Percentiles rank a stretch among this genome's conserved stretches.
Conservation (phyloP, 2,888 invertebrate species). For the Chrysolina americana region DNA sequence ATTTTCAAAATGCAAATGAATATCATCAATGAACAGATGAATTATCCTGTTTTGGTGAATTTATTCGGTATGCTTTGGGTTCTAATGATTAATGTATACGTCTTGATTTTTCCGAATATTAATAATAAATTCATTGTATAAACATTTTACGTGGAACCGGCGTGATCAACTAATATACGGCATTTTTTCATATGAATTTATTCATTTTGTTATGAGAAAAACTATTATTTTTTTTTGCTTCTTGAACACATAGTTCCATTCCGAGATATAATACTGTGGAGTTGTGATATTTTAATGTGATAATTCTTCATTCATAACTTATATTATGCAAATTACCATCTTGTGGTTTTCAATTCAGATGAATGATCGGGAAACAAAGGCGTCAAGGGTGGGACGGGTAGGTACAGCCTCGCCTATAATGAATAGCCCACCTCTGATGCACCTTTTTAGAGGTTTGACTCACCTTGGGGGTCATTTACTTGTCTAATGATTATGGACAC, state of each 20-base stretch:
- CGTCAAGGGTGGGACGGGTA: slow-evolving; percentile 5
- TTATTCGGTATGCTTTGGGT: too few species aligned
- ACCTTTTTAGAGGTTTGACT: background rate
- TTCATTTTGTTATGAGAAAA: too few species aligned
- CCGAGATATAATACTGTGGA: too few species aligned
- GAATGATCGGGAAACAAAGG: slow-evolving; percentile 19
- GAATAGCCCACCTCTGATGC: slow-evolving; percentile 13
- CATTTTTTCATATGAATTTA: too few species aligned
- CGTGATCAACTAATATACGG: too few species aligned
- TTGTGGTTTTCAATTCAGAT: slow-evolving; percentile 19
- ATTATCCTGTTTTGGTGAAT: too few species aligned
- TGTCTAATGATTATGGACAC: background rate
- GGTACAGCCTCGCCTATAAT: slow-evolving; percentile 14
- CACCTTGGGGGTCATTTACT: background rate
- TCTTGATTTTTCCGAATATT: too few species aligned
- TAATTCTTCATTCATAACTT: slow-evolving; percentile 1
- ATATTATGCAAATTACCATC: slow-evolving; percentile 4
- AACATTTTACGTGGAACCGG: too few species aligned
- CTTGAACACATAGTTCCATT: background rate
- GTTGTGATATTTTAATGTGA: background rate
- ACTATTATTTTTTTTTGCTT: background rate
- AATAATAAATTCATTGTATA: too few species aligned
- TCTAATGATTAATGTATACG: too few species aligned
- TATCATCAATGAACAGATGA: too few species aligned
- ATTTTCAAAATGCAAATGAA: too few species aligned